phyloP scores from a whole-genome alignment of 1,140 invertebrate species.

The Laupala kohalensis region DNA sequence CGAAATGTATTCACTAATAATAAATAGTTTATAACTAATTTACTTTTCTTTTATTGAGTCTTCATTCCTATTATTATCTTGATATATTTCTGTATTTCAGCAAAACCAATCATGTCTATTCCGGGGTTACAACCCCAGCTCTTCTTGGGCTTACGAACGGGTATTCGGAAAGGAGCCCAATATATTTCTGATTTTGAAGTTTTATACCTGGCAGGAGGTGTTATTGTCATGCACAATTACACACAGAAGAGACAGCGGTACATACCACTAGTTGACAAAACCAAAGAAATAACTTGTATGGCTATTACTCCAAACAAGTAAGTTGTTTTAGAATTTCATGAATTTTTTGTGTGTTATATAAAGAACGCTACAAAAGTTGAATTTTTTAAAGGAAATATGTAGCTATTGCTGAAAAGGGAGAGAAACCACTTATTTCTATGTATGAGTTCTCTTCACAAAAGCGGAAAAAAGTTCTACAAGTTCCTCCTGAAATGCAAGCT shows the following conservation, averaged over 20 bases:
- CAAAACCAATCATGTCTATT: slow-evolving; percentile 4
- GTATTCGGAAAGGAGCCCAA: slow-evolving; percentile 44
- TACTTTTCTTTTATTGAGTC: no score
- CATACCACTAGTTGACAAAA: slow-evolving; percentile 16
- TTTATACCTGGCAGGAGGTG: slow-evolving; percentile 52
- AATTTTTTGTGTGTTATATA: neutral
- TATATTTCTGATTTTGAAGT: slow-evolving; percentile 50
- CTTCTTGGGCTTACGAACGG: slow-evolving; percentile 42
- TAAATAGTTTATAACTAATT: no score
- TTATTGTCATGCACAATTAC: slow-evolving; percentile 48
- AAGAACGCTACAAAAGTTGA: neutral
- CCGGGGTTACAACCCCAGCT: slow-evolving; percentile 33
- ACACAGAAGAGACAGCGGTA: slow-evolving; percentile 28
- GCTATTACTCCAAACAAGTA: neutral
- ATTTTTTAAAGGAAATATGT: slow-evolving; percentile 36
- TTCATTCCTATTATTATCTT: no score
- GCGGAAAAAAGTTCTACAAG: slow-evolving; percentile 41
- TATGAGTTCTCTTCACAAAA: slow-evolving; percentile 49
- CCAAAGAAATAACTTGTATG: neutral
- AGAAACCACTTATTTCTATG: slow-evolving; percentile 44
- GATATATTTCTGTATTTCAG: neutral
- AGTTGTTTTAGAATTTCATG: neutral
- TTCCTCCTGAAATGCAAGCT: slow-evolving; percentile 34
- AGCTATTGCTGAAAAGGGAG: slow-evolving; percentile 36
- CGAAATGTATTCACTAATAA: no score